phyloP scores from a whole-genome alignment of 2,113 vertebrate species.

The Sylvia atricapilla region DNA sequence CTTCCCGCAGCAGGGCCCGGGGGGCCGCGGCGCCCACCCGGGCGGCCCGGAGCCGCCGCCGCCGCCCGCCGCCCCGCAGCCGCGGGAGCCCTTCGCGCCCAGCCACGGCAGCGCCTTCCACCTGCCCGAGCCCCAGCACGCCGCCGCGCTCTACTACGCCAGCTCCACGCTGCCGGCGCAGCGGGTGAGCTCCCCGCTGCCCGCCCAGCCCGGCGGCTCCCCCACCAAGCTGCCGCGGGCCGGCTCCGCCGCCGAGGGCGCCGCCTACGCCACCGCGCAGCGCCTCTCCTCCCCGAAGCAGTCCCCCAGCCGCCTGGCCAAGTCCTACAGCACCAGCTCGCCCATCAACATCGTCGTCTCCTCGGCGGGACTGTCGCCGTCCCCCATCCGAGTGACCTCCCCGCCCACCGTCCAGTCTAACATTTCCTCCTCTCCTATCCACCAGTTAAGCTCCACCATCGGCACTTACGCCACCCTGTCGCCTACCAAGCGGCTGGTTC shows the following conservation, averaged over 20 bases:
- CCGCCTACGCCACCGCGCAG: constrained; percentile 83
- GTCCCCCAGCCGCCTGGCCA: constrained; percentile 89
- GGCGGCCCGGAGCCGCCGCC: neutral
- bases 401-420: constrained; percentile 82
- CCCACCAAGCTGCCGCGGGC: constrained; percentile 91
- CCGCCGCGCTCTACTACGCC: constrained; percentile 85
- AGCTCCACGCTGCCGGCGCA: constrained; percentile 92
- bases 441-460: constrained; percentile 93
- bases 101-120: constrained; percentile 92
- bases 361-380: constrained; percentile 78
- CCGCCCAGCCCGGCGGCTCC: constrained; percentile 84
- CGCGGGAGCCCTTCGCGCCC: constrained; percentile 87
- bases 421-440: constrained; percentile 87
- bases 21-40: no score
- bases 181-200: constrained; percentile 88
- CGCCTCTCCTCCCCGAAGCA: constrained; percentile 92
- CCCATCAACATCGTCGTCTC: constrained; percentile 93
- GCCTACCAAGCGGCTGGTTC: constrained; percentile 93
- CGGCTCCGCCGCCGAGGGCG: constrained; percentile 82
- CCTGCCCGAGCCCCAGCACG: constrained; percentile 83
- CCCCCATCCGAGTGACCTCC: constrained; percentile 87
- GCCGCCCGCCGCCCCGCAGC: constrained; percentile 30
- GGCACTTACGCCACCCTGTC: constrained; percentile 96
- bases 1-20: neutral
- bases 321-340: constrained; percentile 96